These are phyloP conservation scores for Metallyticus violacea DNA, from an alignment of 2,888 invertebrate species.

Conservation along the genomic window DNA sequence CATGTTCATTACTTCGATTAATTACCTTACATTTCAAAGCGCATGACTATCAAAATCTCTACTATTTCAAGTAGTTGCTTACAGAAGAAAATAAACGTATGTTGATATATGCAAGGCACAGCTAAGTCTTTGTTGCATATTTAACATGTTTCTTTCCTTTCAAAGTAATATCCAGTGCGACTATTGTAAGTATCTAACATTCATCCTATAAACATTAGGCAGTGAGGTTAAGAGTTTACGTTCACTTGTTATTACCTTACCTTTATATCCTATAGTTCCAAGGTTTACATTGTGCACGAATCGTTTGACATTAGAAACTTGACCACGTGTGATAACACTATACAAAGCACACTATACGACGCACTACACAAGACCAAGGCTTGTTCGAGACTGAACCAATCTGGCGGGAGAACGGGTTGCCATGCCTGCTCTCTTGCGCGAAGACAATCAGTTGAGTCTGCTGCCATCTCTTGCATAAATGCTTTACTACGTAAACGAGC, in stretches of 20 bases:
- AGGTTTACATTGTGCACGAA: background rate
- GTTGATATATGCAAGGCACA: too few relatives aligned
- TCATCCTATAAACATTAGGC: background rate
- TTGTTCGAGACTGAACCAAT: background rate
- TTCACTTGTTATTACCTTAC: background rate
- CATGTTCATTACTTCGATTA: too few relatives aligned
- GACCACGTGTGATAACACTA: background rate
- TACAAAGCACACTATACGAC: background rate
- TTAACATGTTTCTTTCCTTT: too few relatives aligned
- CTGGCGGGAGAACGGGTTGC: background rate
- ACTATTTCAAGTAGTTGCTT: too few relatives aligned
- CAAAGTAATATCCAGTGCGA: too few relatives aligned
- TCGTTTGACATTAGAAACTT: background rate
- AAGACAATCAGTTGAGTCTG: background rate
- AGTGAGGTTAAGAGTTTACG: background rate
- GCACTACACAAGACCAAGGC: background rate
- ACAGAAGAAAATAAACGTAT: too few relatives aligned
- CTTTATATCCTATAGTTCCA: background rate
- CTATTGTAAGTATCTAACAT: background rate
- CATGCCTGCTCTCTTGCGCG: background rate
- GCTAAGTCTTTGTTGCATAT: too few relatives aligned
- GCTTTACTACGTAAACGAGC: background rate
- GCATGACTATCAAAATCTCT: too few relatives aligned
- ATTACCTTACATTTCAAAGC: too few relatives aligned
- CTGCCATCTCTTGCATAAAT: background rate